Percentiles rank a stretch among this genome's conserved stretches.
These are phyloP conservation scores for Alectoris magna DNA, from an alignment of 2,797 vertebrate genomes.

Conservation along the genomic window DNA sequence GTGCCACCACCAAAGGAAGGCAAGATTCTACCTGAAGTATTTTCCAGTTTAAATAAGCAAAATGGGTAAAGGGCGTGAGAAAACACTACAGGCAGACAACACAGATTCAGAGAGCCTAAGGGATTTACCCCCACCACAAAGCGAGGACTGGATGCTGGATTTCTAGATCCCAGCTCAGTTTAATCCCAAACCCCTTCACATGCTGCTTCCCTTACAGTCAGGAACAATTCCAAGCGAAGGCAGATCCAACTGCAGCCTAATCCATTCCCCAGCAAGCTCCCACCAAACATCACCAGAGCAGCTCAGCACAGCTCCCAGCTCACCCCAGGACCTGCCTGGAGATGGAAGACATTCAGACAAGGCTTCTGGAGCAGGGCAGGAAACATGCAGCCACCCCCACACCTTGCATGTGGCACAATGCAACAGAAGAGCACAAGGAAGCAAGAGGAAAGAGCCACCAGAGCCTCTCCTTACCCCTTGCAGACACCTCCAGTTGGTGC, in stretches of 20 bases:
- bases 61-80: not conserved
- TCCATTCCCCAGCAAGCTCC: accelerated
- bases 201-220: accelerated
- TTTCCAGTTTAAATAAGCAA: not conserved
- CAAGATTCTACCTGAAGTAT: not conserved
- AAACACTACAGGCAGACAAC: not conserved
- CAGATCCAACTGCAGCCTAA: not conserved
- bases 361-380: too few species aligned
- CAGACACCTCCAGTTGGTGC: not conserved
- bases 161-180: not conserved
- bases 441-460: not conserved
- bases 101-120: not conserved
- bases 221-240: accelerated
- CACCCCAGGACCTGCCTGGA: not conserved
- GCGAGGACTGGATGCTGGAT: not conserved
- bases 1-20: not conserved
- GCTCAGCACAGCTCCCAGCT: not conserved
- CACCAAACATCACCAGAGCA: accelerated
- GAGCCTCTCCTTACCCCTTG: not conserved
- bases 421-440: not conserved
- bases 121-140: not conserved
- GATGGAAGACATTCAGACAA: too few species aligned
- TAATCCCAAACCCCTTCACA: not conserved
- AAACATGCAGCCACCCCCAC: not conserved
- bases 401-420: not conserved